Evolutionary conservation across 2,797 vertebrate genomes (phyloP).

Genomic region (Enteromius thamalakanensis): DNA sequence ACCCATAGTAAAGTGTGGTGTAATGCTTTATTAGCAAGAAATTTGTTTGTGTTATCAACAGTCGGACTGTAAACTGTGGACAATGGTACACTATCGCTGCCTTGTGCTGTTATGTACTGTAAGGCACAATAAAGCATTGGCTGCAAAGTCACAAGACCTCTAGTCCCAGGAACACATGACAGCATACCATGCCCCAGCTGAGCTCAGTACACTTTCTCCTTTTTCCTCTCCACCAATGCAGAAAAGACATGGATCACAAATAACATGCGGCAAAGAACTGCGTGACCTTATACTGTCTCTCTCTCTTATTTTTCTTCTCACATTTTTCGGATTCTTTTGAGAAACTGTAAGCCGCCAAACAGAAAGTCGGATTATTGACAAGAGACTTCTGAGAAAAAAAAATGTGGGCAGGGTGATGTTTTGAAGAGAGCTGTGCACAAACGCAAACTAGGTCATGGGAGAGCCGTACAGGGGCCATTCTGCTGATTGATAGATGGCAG

Average conservation of each 20-base stretch:
- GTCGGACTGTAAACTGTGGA: constrained; percentile 16
- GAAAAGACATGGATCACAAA: constrained; percentile 35
- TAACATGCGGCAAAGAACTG: constrained; percentile 36
- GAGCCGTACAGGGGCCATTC: constrained; percentile 2
- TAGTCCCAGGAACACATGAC: constrained; percentile 64
- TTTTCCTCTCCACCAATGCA: constrained; percentile 26
- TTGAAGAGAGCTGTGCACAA: constrained; percentile 8
- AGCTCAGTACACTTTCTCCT: constrained; percentile 49
- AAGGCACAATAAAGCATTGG: constrained; percentile 52
- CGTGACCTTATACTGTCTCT: constrained; percentile 38
- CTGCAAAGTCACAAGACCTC: constrained; percentile 53
- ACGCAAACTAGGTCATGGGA: constrained; percentile 48
- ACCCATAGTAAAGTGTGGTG: not conserved
- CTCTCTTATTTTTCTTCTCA: constrained; percentile 11
- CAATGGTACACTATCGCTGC: constrained; percentile 50
- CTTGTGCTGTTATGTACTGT: constrained; percentile 41
- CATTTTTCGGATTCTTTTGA: constrained; percentile 42
- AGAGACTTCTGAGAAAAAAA: constrained; percentile 12
- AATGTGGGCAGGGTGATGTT: constrained; percentile 18
- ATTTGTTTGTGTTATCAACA: constrained; percentile 6
- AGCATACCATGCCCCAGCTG: constrained; percentile 53
- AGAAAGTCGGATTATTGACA: constrained; percentile 3
- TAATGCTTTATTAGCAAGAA: not conserved
- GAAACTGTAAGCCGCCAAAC: constrained; percentile 19
- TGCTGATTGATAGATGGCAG: constrained; percentile 42